These are phyloP conservation scores for Rana temporaria DNA, from an alignment of 2,113 vertebrate species.

Conservation along the genomic window DNA sequence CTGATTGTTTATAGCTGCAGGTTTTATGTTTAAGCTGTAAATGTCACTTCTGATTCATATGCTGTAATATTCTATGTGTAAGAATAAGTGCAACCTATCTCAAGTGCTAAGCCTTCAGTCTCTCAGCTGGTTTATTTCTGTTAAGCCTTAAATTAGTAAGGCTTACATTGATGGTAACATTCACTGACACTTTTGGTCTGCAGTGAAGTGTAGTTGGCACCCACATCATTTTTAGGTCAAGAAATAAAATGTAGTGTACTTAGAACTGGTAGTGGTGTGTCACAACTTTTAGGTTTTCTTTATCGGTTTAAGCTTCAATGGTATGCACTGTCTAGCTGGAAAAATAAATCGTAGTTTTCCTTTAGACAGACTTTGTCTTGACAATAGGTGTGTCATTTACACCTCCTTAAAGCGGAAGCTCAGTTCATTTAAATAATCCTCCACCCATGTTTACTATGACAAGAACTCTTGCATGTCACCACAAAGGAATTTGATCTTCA, in stretches of 20 bases:
- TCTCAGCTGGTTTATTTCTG: neutral
- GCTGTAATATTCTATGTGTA: neutral
- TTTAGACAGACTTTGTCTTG: neutral
- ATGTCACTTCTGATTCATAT: conserved; percentile 7
- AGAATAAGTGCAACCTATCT: neutral
- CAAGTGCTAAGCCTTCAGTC: neutral
- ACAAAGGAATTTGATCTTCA: neutral
- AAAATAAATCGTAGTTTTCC: no score
- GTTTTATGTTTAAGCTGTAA: conserved; percentile 11
- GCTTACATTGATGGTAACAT: neutral
- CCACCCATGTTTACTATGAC: neutral
- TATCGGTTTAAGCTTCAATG: no score
- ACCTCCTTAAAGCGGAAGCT: neutral
- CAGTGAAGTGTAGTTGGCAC: no score
- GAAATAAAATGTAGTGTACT: no score
- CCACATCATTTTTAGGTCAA: no score
- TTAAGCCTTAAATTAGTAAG: neutral
- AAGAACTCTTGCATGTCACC: neutral
- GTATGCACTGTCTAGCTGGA: no score
- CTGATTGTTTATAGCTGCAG: conserved; percentile 15
- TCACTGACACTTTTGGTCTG: neutral
- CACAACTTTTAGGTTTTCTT: no score
- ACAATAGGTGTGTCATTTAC: neutral
- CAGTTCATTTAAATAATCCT: neutral
- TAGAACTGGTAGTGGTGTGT: no score